These are phyloP conservation scores for Drosophila sp. DNA, from an alignment of 1,140 invertebrate species.

Conservation along the genomic window DNA sequence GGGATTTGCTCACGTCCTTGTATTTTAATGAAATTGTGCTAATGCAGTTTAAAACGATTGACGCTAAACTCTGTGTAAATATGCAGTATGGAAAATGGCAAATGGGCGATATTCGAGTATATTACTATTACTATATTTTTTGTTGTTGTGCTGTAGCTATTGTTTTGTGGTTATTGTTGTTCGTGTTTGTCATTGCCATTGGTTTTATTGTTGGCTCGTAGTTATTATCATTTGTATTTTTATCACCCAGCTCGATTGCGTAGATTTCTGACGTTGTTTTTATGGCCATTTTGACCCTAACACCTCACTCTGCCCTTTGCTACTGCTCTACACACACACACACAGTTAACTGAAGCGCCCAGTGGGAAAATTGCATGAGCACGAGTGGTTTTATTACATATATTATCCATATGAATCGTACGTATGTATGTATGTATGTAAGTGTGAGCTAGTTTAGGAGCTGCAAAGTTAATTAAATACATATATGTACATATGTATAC, in stretches of 20 bases:
- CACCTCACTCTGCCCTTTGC: neutral
- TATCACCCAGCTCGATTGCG: constrained; percentile 23
- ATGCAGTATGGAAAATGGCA: constrained; percentile 9
- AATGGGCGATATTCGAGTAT: constrained; percentile 41
- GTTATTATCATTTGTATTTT: constrained; percentile 60
- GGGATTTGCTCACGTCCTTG: neutral
- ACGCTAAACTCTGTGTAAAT: constrained; percentile 11
- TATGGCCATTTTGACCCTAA: constrained; percentile 22
- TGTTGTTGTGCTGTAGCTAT: constrained; percentile 26
- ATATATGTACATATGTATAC: neutral
- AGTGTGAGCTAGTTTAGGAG: constrained; percentile 42
- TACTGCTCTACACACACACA: neutral
- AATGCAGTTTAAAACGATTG: neutral
- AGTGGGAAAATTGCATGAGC: constrained; percentile 37
- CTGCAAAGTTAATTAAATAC: constrained; percentile 50
- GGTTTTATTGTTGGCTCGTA: neutral
- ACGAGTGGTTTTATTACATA: constrained; percentile 34
- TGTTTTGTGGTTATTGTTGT: constrained; percentile 34
- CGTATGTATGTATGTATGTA: neutral
- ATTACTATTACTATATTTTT: constrained; percentile 19
- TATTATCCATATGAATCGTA: constrained; percentile 25
- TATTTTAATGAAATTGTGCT: constrained; percentile 15
- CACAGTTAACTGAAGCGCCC: neutral
- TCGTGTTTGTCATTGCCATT: constrained; percentile 29
- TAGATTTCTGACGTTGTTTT: constrained; percentile 39